Evolutionary conservation across 2,888 invertebrate genomes (phyloP).

Genomic region (Caenorhabditis sinica): DNA sequence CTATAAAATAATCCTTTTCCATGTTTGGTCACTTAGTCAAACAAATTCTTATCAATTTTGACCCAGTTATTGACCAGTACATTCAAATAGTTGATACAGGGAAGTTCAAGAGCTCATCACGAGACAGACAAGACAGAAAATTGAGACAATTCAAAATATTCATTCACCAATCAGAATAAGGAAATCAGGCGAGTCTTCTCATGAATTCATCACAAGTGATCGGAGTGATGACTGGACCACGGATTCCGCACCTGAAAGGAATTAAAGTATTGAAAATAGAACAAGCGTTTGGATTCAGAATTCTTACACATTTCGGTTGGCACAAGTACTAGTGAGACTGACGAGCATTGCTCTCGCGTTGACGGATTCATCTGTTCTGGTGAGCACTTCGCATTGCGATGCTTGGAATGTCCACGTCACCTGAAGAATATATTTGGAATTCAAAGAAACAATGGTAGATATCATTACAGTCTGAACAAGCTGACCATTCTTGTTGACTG

Average conservation of each 20-base stretch:
- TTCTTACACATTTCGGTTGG: constrained; percentile 37
- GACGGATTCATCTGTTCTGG: constrained; percentile 29
- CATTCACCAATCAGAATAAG: no score
- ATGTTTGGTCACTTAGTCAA: constrained; percentile 26
- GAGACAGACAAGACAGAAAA: not conserved
- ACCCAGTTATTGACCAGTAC: constrained; percentile 33
- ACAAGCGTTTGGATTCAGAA: not conserved
- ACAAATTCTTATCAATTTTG: constrained; percentile 22
- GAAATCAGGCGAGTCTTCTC: constrained; percentile 14
- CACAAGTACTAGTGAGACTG: constrained; percentile 37
- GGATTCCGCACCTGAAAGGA: constrained; percentile 19
- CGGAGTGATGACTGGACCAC: constrained; percentile 23
- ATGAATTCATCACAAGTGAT: constrained; percentile 41
- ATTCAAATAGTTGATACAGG: constrained; percentile 1
- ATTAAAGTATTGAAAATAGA: not conserved
- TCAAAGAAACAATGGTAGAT: not conserved
- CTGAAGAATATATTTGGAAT: constrained; percentile 2
- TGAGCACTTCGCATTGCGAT: constrained; percentile 32
- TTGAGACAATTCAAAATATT: not conserved
- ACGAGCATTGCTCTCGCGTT: constrained; percentile 14
- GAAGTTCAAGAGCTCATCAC: constrained; percentile 13
- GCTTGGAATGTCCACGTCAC: constrained; percentile 37
- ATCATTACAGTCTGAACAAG: constrained; percentile 21
- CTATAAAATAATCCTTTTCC: not conserved
- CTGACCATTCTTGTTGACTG: constrained; percentile 23